Evolutionary conservation across 1,140 invertebrate genomes (phyloP).

Genomic region (Phortica variegata): DNA sequence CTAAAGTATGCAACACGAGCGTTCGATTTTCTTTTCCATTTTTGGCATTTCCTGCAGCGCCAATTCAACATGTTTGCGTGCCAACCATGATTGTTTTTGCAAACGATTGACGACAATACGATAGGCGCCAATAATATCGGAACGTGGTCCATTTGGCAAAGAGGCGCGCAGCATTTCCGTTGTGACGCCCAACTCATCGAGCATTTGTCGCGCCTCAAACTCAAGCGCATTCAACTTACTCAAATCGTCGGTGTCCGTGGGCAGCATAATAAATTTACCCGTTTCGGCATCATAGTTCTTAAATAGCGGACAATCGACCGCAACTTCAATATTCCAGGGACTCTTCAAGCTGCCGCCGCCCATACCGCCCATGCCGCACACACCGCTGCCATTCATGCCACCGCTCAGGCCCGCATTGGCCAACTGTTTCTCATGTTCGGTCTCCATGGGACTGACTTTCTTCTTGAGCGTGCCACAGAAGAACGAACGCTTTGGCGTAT

Average conservation of each 20-base stretch:
- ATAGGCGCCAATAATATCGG: slow-evolving; percentile 58
- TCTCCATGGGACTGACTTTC: slow-evolving; percentile 53
- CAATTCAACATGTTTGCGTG: slow-evolving; percentile 50
- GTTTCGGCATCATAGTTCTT: slow-evolving; percentile 57
- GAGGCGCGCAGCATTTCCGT: slow-evolving; percentile 55
- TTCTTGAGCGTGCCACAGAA: slow-evolving; percentile 51
- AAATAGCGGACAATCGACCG: slow-evolving; percentile 46
- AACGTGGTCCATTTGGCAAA: slow-evolving; percentile 54
- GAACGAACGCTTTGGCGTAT: slow-evolving; percentile 32
- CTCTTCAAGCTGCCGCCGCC: slow-evolving; percentile 18
- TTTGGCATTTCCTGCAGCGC: slow-evolving; percentile 49
- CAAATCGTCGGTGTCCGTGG: slow-evolving; percentile 56
- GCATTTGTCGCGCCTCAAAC: slow-evolving; percentile 54
- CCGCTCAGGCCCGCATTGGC: slow-evolving; percentile 28
- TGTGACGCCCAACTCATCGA: slow-evolving; percentile 55
- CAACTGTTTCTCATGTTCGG: slow-evolving; percentile 43
- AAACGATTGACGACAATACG: slow-evolving; percentile 58
- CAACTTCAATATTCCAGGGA: slow-evolving; percentile 49
- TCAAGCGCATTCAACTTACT: slow-evolving; percentile 52
- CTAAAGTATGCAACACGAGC: slow-evolving; percentile 54
- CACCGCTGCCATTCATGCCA: slow-evolving; percentile 5
- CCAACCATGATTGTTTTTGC: slow-evolving; percentile 53
- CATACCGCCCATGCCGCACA: too few species aligned
- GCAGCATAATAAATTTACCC: slow-evolving; percentile 57
- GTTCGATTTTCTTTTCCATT: slow-evolving; percentile 43